phyloP scores from a whole-genome alignment of 1,140 invertebrate species.

The Papilio machaon region DNA sequence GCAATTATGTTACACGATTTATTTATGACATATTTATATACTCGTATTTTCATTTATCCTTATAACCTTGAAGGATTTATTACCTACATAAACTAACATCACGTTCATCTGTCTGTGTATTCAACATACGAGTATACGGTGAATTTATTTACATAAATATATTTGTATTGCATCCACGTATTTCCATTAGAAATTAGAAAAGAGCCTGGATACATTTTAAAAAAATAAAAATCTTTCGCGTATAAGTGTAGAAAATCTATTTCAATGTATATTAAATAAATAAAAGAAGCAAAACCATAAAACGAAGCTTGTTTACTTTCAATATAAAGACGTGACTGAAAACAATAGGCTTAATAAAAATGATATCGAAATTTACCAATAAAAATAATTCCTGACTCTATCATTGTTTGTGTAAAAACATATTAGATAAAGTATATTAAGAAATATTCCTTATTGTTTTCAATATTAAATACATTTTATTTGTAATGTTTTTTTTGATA shows the following conservation, averaged over 20 bases:
- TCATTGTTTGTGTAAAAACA: not conserved
- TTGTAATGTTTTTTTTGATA: not conserved
- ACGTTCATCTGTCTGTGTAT: not conserved
- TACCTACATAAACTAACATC: not conserved
- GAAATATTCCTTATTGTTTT: conserved; percentile 13
- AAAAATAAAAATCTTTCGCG: not conserved
- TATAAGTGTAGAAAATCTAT: not conserved
- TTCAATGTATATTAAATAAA: not conserved
- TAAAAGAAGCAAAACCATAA: not conserved
- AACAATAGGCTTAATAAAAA: conserved; percentile 27
- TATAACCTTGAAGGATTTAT: conserved; percentile 11
- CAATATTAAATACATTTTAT: not conserved
- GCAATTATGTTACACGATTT: conserved; percentile 8
- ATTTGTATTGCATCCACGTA: not conserved
- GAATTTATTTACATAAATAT: not conserved
- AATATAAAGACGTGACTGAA: conserved; percentile 29
- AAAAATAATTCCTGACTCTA: not conserved
- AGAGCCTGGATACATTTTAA: not conserved
- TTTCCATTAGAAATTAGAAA: not conserved
- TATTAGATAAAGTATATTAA: not conserved
- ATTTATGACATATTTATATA: conserved; percentile 29
- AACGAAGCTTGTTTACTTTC: conserved; percentile 8
- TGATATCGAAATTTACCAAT: conserved; percentile 29
- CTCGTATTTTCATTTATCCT: conserved; percentile 26
- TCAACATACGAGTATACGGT: not conserved